Evolutionary conservation across 2,888 invertebrate genomes (phyloP).

Genomic region (Bruchidius siliquastri): DNA sequence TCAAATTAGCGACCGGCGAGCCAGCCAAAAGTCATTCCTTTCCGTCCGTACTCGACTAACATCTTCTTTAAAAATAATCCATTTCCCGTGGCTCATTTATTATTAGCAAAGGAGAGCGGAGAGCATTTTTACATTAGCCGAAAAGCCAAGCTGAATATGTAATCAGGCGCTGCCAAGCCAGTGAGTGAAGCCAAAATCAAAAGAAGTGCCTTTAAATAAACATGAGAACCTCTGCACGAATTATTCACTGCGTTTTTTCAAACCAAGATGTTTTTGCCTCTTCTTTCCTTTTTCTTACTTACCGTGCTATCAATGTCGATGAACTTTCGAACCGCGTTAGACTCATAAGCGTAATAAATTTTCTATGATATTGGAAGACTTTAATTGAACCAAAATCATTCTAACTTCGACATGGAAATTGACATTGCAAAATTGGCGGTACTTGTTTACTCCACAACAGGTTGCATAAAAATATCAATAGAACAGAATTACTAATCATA

Average conservation of each 20-base stretch:
- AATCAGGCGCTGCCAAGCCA: conserved; percentile 26
- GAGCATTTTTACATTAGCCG: conserved; percentile 41
- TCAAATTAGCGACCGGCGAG: too few species aligned
- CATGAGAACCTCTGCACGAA: conserved; percentile 31
- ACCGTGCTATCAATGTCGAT: not conserved
- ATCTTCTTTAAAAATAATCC: conserved; percentile 30
- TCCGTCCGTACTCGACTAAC: conserved; percentile 8
- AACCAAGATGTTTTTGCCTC: not conserved
- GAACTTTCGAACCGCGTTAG: not conserved
- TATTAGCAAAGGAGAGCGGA: conserved; percentile 39
- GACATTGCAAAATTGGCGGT: too few species aligned
- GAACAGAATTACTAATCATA: too few species aligned
- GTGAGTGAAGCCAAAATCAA: conserved; percentile 36
- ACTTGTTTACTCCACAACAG: too few species aligned
- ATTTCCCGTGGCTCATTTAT: conserved; percentile 35
- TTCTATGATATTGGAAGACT: too few species aligned
- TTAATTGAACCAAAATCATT: too few species aligned
- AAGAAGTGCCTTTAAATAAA: conserved; percentile 38
- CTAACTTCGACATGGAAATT: too few species aligned
- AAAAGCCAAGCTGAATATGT: conserved; percentile 38
- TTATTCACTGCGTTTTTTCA: conserved; percentile 18
- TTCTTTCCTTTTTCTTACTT: not conserved
- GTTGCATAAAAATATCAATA: too few species aligned
- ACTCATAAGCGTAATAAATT: not conserved
- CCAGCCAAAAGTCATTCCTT: not conserved